Conservation (phyloP, 2,888 invertebrate genomes). For the Nesidiocoris tenuis region DNA sequence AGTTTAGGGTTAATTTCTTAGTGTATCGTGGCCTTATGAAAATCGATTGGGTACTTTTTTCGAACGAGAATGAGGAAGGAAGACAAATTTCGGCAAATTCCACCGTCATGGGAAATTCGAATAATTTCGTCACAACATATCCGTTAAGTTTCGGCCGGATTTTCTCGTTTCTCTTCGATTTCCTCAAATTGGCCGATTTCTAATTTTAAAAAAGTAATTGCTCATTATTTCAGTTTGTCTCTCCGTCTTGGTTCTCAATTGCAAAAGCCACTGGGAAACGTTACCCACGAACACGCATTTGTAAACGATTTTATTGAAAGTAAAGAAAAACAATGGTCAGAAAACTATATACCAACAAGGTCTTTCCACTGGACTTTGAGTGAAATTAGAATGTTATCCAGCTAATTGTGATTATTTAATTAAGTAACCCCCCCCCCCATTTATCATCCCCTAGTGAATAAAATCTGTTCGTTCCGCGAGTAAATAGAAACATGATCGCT, state of each 20-base stretch:
- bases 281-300: slow-evolving; percentile 35
- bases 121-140: too few species aligned
- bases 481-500: slow-evolving; percentile 17
- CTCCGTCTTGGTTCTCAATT: neutral
- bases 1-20: slow-evolving; percentile 39
- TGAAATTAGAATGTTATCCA: slow-evolving; percentile 48
- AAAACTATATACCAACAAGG: slow-evolving; percentile 44
- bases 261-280: slow-evolving; percentile 19
- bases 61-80: neutral
- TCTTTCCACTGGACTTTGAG: slow-evolving; percentile 44
- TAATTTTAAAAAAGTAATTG: too few species aligned
- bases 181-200: too few species aligned
- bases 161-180: too few species aligned
- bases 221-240: neutral
- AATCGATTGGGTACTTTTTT: slow-evolving; percentile 32
- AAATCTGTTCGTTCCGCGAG: slow-evolving; percentile 14
- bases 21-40: slow-evolving; percentile 39
- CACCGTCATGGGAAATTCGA: too few species aligned
- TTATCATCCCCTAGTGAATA: slow-evolving; percentile 17
- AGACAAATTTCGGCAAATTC: neutral
- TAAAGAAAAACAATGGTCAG: neutral
- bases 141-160: too few species aligned
- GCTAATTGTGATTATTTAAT: slow-evolving; percentile 46
- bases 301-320: neutral
- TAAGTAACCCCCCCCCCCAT: slow-evolving; percentile 20